A percentile compares a stretch with the other conserved stretches of the same genome.
These are phyloP conservation scores for Moxostoma hubbsi DNA, from an alignment of 2,797 vertebrate species.

Conservation along the genomic window DNA sequence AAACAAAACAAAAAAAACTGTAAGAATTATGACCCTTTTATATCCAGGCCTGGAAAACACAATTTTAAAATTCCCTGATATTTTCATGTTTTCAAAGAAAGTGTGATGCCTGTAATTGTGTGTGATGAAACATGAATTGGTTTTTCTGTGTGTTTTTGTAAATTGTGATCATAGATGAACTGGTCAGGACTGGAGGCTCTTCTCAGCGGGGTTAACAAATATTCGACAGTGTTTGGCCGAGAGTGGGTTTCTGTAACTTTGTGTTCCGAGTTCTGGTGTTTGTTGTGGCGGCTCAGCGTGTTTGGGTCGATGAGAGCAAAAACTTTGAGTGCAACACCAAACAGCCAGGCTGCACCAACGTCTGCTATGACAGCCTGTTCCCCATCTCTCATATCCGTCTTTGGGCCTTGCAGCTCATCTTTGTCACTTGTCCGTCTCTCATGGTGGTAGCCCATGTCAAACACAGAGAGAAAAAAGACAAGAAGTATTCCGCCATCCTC, in stretches of 20 bases:
- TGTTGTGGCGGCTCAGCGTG: constrained; percentile 86
- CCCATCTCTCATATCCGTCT: constrained; percentile 94
- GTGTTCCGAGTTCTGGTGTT: constrained; percentile 93
- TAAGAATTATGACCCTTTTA: too few species aligned
- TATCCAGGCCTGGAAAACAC: too few species aligned
- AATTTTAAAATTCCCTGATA: too few species aligned
- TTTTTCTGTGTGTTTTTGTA: background rate
- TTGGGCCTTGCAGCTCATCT: constrained; percentile 96
- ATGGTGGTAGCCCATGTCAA: constrained; percentile 93
- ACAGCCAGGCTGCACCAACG: constrained; percentile 86
- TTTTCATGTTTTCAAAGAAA: too few species aligned
- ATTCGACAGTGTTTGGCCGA: constrained; percentile 91
- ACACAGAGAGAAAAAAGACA: constrained; percentile 83
- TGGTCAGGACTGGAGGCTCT: constrained; percentile 85
- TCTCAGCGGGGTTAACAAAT: constrained; percentile 88
- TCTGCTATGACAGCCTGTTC: constrained; percentile 91
- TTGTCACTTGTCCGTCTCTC: constrained; percentile 92
- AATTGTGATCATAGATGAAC: constrained; percentile 81
- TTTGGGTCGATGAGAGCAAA: constrained; percentile 90
- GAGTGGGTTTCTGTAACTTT: constrained; percentile 95
- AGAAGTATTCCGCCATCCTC: constrained; percentile 66
- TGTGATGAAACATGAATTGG: too few species aligned
- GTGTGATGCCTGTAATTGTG: too few species aligned
- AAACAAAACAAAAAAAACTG: too few species aligned
- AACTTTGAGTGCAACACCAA: constrained; percentile 91